These are phyloP conservation scores for Trachymyrmex cornetzi DNA, from an alignment of 1,140 invertebrate species.

Conservation along the genomic window DNA sequence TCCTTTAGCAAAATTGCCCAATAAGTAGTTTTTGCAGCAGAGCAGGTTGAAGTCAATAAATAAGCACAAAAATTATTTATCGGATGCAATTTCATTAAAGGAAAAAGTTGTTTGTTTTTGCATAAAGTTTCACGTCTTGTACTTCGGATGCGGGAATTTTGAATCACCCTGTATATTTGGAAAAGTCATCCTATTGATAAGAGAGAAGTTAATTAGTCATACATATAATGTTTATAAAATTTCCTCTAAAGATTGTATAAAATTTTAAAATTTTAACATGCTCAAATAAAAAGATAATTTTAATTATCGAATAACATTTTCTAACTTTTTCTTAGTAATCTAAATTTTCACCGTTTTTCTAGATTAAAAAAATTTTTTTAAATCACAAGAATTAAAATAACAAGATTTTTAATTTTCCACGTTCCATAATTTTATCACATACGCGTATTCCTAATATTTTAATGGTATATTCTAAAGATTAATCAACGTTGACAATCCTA, in stretches of 20 bases:
- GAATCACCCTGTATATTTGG: no score
- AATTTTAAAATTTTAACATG: neutral
- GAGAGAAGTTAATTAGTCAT: neutral
- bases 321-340: no score
- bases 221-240: neutral
- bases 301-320: neutral
- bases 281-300: neutral
- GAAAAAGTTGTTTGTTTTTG: no score
- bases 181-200: neutral
- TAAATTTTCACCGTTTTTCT: no score
- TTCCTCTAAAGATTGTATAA: neutral
- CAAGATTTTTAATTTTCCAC: slow-evolving; percentile 1
- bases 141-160: no score
- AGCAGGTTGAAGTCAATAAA: no score
- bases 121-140: no score
- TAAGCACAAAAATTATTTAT: no score
- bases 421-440: neutral
- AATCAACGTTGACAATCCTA: neutral
- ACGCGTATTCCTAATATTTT: neutral
- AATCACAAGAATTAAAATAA: neutral
- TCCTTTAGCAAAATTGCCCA: no score
- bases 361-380: neutral
- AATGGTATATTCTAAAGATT: neutral
- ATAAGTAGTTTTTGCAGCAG: no score
- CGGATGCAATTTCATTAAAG: no score